Evolutionary conservation across 1,140 invertebrate genomes (phyloP).

Genomic region (Leptinotarsa undecemlineata): DNA sequence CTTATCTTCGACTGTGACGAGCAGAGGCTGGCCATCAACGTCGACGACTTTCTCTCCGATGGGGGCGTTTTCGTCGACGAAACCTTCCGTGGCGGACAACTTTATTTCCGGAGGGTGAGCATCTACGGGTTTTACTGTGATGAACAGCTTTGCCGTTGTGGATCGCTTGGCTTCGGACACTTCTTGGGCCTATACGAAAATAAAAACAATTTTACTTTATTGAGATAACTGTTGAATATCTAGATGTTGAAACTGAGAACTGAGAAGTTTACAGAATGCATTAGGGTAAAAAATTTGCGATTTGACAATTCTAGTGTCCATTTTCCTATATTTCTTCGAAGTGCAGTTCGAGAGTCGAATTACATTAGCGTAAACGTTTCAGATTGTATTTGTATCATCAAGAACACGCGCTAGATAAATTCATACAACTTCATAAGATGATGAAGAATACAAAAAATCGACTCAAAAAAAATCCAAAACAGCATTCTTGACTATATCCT

Average conservation of each 20-base stretch:
- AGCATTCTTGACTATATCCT: too few relatives aligned
- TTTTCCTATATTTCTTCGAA: too few relatives aligned
- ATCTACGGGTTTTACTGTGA: conserved; percentile 82
- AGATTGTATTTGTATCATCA: too few relatives aligned
- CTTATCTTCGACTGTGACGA: conserved; percentile 75
- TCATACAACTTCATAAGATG: too few relatives aligned
- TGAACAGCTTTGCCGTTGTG: conserved; percentile 78
- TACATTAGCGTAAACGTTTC: too few relatives aligned
- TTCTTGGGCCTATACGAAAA: conserved; percentile 73
- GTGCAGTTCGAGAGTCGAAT: too few relatives aligned
- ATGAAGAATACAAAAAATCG: too few relatives aligned
- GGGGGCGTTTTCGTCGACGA: conserved; percentile 83
- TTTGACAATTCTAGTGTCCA: too few relatives aligned
- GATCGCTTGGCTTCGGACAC: conserved; percentile 74
- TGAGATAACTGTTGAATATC: background rate
- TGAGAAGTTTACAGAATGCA: too few relatives aligned
- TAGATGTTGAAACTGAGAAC: background rate
- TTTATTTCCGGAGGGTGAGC: conserved; percentile 79
- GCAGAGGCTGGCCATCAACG: conserved; percentile 66
- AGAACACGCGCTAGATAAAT: too few relatives aligned
- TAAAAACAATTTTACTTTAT: background rate
- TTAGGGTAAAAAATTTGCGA: too few relatives aligned
- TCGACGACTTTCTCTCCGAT: conserved; percentile 81
- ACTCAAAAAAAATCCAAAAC: too few relatives aligned
- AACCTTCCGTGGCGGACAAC: conserved; percentile 73